Percentiles rank a stretch among this genome's conserved stretches.
Evolutionary conservation across 2,888 invertebrate genomes (phyloP).

Genomic region (Archaeoteleia sp.): DNA sequence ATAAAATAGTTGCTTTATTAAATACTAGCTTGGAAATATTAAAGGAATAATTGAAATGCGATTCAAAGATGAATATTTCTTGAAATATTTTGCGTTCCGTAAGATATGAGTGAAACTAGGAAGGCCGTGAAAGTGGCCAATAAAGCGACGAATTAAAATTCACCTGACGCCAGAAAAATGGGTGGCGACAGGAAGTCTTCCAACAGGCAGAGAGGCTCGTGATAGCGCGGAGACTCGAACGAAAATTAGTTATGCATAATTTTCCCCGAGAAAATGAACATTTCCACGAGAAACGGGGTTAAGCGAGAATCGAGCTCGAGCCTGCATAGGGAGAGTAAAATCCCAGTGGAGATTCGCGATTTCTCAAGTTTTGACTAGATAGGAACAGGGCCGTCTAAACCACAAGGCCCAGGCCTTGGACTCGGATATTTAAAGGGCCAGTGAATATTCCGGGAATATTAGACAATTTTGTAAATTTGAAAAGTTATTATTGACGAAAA

Average conservation of each 20-base stretch:
- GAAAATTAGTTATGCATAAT: conserved; percentile 54
- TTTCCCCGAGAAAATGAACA: conserved; percentile 45
- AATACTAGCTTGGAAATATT: too few species aligned
- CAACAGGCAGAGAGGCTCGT: conserved; percentile 22
- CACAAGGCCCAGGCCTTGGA: too few species aligned
- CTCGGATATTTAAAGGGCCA: too few species aligned
- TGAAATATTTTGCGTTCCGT: too few species aligned
- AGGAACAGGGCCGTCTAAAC: conserved; percentile 16
- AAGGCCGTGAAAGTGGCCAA: too few species aligned
- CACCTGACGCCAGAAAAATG: conserved; percentile 38
- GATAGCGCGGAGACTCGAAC: conserved; percentile 31
- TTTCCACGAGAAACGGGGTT: conserved; percentile 20
- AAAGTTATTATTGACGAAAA: too few species aligned
- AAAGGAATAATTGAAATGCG: too few species aligned
- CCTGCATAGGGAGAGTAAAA: conserved; percentile 27
- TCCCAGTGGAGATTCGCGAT: conserved; percentile 35
- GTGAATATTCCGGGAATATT: too few species aligned
- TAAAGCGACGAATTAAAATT: conserved; percentile 46
- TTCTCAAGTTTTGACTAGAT: conserved; percentile 46
- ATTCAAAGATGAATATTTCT: too few species aligned
- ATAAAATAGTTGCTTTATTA: too few species aligned
- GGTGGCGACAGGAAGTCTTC: conserved; percentile 17
- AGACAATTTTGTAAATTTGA: too few species aligned
- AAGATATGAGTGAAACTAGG: too few species aligned
- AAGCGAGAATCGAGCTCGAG: conserved; percentile 14